Percentiles rank a stretch among this genome's conserved stretches.
Evolutionary conservation across 1,140 invertebrate species (phyloP).

Genomic region (Lasaia peninsularis): DNA sequence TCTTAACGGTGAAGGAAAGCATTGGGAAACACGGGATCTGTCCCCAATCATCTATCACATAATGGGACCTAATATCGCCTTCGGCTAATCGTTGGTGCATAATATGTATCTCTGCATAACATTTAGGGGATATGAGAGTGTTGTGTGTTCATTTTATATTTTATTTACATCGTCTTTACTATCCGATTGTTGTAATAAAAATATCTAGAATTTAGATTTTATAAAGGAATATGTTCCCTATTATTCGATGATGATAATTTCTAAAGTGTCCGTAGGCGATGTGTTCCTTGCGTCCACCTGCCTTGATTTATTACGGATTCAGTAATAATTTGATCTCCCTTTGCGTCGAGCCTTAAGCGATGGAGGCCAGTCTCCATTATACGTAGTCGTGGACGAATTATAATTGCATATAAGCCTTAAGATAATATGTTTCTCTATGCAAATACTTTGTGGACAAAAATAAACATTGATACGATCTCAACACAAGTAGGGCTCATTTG

Average conservation of each 20-base stretch:
- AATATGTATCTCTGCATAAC: too few species aligned
- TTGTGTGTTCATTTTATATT: too few species aligned
- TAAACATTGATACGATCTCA: constrained; percentile 23
- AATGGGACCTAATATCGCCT: too few species aligned
- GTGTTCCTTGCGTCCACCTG: constrained; percentile 67
- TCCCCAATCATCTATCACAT: too few species aligned
- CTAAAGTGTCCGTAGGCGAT: constrained; percentile 68
- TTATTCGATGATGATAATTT: constrained; percentile 61
- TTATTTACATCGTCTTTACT: too few species aligned
- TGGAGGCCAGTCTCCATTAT: constrained; percentile 66
- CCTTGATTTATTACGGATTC: constrained; percentile 76
- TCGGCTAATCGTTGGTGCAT: too few species aligned
- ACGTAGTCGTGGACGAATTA: constrained; percentile 61
- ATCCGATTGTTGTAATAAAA: too few species aligned
- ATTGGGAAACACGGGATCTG: too few species aligned
- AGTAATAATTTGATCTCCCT: constrained; percentile 77
- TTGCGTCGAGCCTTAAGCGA: constrained; percentile 71
- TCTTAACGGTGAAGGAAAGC: too few species aligned
- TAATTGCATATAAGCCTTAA: constrained; percentile 66
- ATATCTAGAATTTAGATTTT: constrained; percentile 36
- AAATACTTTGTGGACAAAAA: constrained; percentile 13
- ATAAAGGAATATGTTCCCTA: constrained; percentile 33
- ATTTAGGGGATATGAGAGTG: too few species aligned
- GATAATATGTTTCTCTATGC: constrained; percentile 42
- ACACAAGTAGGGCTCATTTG: constrained; percentile 6